phyloP scores from a whole-genome alignment of 1,140 invertebrate genomes.

The Anagrus nilaparvatae region DNA sequence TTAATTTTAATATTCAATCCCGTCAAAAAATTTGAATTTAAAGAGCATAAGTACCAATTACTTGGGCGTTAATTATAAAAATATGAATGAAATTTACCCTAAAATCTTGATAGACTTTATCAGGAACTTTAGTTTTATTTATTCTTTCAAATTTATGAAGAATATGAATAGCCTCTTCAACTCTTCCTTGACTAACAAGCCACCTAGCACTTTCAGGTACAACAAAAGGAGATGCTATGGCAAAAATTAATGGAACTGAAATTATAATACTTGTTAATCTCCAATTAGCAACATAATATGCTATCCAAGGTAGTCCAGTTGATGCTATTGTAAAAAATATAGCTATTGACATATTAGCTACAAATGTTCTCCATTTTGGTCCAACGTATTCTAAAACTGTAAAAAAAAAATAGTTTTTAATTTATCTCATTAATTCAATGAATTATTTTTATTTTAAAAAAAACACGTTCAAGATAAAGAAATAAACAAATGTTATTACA shows the following conservation, averaged over 20 bases:
- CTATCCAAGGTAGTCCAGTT: conserved; percentile 70
- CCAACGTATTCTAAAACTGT: conserved; percentile 79
- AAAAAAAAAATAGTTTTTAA: conserved; percentile 23
- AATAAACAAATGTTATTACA: too few species aligned
- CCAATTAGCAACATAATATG: conserved; percentile 67
- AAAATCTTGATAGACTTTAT: conserved; percentile 62
- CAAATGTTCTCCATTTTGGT: conserved; percentile 77
- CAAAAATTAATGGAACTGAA: conserved; percentile 61
- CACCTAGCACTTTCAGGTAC: conserved; percentile 80
- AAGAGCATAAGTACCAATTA: too few species aligned
- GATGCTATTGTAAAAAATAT: conserved; percentile 77
- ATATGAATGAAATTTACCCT: conserved; percentile 40
- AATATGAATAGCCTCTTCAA: conserved; percentile 66
- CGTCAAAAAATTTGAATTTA: too few species aligned
- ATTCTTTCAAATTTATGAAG: conserved; percentile 69
- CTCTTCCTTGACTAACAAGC: conserved; percentile 70
- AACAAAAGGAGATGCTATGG: conserved; percentile 57
- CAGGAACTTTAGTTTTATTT: conserved; percentile 63
- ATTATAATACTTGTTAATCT: conserved; percentile 59
- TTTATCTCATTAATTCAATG: too few species aligned
- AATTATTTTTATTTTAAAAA: too few species aligned
- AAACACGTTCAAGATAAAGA: too few species aligned
- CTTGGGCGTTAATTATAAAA: too few species aligned
- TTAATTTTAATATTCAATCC: too few species aligned
- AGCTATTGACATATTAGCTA: conserved; percentile 82